Evolutionary conservation across 2,113 vertebrate genomes (phyloP).

Genomic region (Lota lota): DNA sequence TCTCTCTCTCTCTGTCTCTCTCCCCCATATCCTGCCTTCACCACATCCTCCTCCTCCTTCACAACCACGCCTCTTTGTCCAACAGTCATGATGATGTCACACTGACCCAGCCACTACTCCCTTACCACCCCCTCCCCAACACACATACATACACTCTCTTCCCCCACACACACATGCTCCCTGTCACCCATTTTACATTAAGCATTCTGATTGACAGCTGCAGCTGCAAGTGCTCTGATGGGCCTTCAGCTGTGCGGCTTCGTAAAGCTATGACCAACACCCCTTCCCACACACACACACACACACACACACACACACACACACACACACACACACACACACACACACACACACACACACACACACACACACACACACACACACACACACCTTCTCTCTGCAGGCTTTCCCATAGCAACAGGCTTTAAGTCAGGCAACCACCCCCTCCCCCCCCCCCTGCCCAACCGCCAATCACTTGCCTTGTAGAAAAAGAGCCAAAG

Average conservation of each 20-base stretch:
- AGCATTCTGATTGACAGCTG: slow-evolving; percentile 72
- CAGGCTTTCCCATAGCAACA: slow-evolving; percentile 70
- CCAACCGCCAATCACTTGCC: background rate
- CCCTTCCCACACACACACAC: slow-evolving; percentile 36
- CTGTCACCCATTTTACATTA: slow-evolving; percentile 65
- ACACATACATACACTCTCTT: slow-evolving; percentile 13
- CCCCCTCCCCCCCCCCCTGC: slow-evolving; percentile 40
- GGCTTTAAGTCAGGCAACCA: slow-evolving; percentile 70
- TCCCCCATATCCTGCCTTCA: slow-evolving; percentile 7
- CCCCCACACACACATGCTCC: slow-evolving; percentile 24
- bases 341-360: no score
- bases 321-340: no score
- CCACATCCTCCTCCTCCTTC: slow-evolving; percentile 23
- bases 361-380: background rate
- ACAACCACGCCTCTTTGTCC: slow-evolving; percentile 27
- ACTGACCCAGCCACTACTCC: slow-evolving; percentile 43
- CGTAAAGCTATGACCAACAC: slow-evolving; percentile 62
- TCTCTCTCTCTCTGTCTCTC: background rate
- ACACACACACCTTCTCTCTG: slow-evolving; percentile 35
- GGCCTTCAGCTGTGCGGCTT: slow-evolving; percentile 73
- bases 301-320: no score
- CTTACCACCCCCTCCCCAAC: slow-evolving; percentile 15
- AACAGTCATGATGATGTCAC: slow-evolving; percentile 50
- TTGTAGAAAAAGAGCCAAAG: background rate
- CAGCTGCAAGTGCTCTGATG: slow-evolving; percentile 67